Base-by-base conservation (phyloP, 2,113 vertebrate species). In the Paramisgurnus dabryanus region DNA sequence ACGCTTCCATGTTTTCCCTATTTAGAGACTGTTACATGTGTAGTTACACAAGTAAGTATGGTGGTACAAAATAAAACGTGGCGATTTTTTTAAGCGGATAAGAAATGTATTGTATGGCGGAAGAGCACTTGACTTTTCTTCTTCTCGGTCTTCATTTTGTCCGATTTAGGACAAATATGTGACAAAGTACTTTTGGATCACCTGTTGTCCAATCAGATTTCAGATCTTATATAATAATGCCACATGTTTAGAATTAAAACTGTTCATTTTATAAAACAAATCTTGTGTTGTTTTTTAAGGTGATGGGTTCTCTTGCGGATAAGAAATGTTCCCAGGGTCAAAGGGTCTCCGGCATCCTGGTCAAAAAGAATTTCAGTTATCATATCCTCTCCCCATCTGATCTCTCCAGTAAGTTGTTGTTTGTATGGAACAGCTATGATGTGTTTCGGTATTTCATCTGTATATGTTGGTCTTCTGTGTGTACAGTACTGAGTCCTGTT, bases 351-450 rank as follows among this genome's bases (percentile, higher is more conserved):
- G 98, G 98, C 70, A 99, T 99, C 84, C 93, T 99, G 4, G 96
- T 99, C 81, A 99, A 99, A 78, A 94, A 96, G 75, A 97, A 99
- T 92, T 99, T 99, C 88, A 99, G 95, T 88, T 99, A 99, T 84
- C 98, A 99, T 87, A 98, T 99, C 80, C 95, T 99, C 86, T 93
- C 95, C 65, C 95, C 98, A 0, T 95, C 95, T 55, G 97, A 99
- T 85, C 94, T 99, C 18, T 96, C 96, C 61, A 96, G 97, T 99
- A 83, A 95, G 97, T 65, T 17, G 8, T 1, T 77, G n/a, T 55
- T 15, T 27, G 72, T 47, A 58, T 18, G 1, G 22, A 43, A 9
- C 15, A 11, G 18, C 41, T 55, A 18, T 5, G 34, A 60, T 45
- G 50, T 83, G 11, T 18, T 53, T 49, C 11, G 3, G 47, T 34